These are phyloP conservation scores for Speoplatyrhinus poulsoni DNA, from an alignment of 2,113 vertebrate species.

Conservation along the genomic window DNA sequence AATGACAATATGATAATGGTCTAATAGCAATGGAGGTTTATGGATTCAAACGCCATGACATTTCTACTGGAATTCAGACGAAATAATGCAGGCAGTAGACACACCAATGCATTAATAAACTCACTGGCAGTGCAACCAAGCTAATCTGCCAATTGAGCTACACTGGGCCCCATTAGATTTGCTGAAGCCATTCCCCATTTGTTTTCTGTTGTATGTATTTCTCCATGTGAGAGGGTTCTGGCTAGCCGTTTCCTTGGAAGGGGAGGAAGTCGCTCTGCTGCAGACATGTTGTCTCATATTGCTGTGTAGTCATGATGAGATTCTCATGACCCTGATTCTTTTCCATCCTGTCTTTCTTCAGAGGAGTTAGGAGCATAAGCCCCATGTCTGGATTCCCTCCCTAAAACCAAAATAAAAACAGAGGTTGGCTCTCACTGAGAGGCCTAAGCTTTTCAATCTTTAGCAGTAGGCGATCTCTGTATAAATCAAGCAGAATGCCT, in stretches of 20 bases:
- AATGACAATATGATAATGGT: too few species aligned
- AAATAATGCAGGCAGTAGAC: too few species aligned
- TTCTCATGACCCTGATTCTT: slow-evolving; percentile 56
- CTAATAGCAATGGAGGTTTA: too few species aligned
- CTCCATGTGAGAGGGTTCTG: not conserved
- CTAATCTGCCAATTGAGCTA: not conserved
- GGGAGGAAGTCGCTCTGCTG: slow-evolving; percentile 16
- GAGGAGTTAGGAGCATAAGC: slow-evolving; percentile 37
- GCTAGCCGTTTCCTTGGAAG: not conserved
- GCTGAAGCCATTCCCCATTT: not conserved
- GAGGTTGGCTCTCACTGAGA: slow-evolving; percentile 15
- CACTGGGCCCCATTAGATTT: not conserved
- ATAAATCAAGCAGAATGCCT: too few species aligned
- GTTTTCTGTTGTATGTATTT: slow-evolving; percentile 15
- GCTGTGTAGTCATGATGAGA: slow-evolving; percentile 23
- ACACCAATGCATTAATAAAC: too few species aligned
- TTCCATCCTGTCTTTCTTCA: slow-evolving; percentile 15
- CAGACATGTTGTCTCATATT: slow-evolving; percentile 19
- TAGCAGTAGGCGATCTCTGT: not conserved
- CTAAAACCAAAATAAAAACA: slow-evolving; percentile 31
- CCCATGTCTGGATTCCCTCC: slow-evolving; percentile 21
- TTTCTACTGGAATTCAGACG: too few species aligned
- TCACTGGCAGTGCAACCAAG: too few species aligned
- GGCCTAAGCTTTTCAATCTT: slow-evolving; percentile 12
- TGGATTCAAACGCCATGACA: too few species aligned